These are phyloP conservation scores for Pantala flavescens DNA, from an alignment of 1,140 invertebrate genomes.

Conservation along the genomic window DNA sequence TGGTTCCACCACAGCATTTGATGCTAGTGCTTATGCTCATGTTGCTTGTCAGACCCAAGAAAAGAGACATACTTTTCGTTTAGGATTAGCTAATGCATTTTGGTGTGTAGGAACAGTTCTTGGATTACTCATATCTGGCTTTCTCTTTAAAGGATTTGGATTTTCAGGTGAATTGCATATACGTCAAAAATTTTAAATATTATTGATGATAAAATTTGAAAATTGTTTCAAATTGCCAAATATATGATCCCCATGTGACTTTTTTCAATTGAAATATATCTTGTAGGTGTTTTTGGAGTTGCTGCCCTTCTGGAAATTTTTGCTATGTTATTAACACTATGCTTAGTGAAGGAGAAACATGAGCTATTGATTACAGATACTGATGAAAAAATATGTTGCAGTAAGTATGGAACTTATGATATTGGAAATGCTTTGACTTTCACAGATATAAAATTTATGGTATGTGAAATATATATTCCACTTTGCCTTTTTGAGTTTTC, in stretches of 20 bases:
- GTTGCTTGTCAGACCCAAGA: not conserved
- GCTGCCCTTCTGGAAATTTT: not conserved
- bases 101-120: constrained; percentile 8
- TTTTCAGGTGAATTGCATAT: not conserved
- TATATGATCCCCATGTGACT: no score
- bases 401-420: not conserved
- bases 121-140: constrained; percentile 7
- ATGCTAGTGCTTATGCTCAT: not conserved
- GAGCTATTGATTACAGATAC: not conserved
- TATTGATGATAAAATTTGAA: no score
- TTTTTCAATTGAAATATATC: no score
- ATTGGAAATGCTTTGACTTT: no score
- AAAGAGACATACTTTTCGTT: not conserved
- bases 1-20: not conserved
- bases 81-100: not conserved
- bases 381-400: not conserved
- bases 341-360: not conserved
- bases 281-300: not conserved
- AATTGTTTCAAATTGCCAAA: no score
- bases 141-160: not conserved
- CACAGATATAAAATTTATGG: no score
- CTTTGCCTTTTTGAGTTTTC: no score
- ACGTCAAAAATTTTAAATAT: no score
- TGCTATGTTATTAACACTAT: not conserved
- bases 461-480: no score